Evolutionary conservation across 2,113 vertebrate species (phyloP), one percentile per base, ranked within the genome.

Genomic region (Syngnathus floridae): DNA sequence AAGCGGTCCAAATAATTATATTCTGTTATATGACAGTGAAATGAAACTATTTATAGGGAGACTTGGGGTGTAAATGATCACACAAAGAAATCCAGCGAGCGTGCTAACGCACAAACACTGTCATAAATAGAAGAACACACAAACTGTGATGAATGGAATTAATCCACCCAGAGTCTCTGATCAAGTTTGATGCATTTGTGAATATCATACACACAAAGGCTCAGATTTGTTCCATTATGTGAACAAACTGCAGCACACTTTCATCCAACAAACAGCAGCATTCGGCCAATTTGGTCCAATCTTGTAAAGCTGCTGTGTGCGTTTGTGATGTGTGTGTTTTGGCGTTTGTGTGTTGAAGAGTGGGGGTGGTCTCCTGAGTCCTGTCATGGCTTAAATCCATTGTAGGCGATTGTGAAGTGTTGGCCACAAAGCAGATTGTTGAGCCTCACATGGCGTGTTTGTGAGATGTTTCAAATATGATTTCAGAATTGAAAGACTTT

Each of bases 231-330:
- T 61, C 35, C 40, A 43, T 56, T 56, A 31, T 56, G 54, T 16
- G 54, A 56, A 56, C 59, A 61, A 22, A 61, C n/a, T 4, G 40
- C 38, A 43, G 16, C 59, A 61, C n/a, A 22, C 38, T 37, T 35
- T 5, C 69, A 58, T 35, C 22, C 69, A 65, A 74, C 70, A 71
- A 64, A 75, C 45, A 59, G 36, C 68, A 70, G 80, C 78, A 80
- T 77, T 65, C 43, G 7, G 62, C 74, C 81, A 87, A 88, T 88
- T 88, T 87, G 64, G 35, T 74, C 64, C 86, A 87, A 87, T 89
- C 84, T 84, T 79, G 75, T 67, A 75, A 77, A 84, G 83, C 86
- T 37, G 52, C 72, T 22, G 31, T 1, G 31, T 57, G 51, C 22
- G 51, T 17, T 1, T 54, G 12, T 31, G 22, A 26, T 31, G 22